Percentiles rank a stretch among this genome's conserved stretches.
These are phyloP conservation scores for Rotaria sp. DNA, from an alignment of 2,888 invertebrate species.

Conservation along the genomic window DNA sequence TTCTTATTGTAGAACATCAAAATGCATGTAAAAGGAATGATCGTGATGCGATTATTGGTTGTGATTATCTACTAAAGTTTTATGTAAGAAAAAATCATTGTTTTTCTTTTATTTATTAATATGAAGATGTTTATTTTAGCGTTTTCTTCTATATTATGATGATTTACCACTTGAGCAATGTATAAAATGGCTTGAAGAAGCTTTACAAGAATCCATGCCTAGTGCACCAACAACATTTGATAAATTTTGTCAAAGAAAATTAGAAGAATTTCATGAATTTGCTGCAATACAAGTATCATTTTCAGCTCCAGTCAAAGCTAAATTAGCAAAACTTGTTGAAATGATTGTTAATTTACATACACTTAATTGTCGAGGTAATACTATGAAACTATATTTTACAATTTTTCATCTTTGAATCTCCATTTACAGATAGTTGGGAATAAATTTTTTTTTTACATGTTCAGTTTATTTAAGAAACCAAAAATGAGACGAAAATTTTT, in stretches of 20 bases:
- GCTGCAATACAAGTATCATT: neutral
- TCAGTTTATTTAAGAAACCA: too few relatives aligned
- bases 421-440: too few relatives aligned
- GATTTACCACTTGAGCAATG: neutral
- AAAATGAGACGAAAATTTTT: too few relatives aligned
- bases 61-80: neutral
- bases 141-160: neutral
- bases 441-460: too few relatives aligned
- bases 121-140: neutral
- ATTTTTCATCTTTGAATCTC: too few relatives aligned
- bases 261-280: neutral
- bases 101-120: neutral
- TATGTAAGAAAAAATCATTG: neutral
- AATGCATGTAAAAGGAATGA: neutral
- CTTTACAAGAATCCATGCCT: neutral
- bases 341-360: neutral
- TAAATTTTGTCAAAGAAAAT: neutral
- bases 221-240: neutral
- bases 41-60: neutral
- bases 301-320: neutral
- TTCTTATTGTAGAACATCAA: neutral
- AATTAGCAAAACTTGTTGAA: neutral
- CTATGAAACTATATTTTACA: neutral
- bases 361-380: neutral
- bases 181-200: neutral